A percentile compares a stretch with the other conserved stretches of the same genome.
These are phyloP conservation scores for Hedychridium roseum DNA, from an alignment of 2,888 invertebrate species.

Conservation along the genomic window DNA sequence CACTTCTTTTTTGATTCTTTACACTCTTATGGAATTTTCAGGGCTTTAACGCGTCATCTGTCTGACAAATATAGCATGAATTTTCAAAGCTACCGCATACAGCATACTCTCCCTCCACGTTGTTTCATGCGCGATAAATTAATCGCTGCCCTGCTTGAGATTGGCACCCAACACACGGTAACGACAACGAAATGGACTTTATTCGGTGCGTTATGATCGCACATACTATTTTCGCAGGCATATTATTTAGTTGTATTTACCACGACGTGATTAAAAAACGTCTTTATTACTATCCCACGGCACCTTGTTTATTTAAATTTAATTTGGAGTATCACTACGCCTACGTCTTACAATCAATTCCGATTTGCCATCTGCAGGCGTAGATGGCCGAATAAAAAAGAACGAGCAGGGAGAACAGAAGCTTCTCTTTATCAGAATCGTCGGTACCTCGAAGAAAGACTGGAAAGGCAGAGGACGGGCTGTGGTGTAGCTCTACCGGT, in stretches of 20 bases:
- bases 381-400: conserved; percentile 1
- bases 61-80: not conserved
- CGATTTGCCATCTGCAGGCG: too few relatives aligned
- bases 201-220: conserved; percentile 29
- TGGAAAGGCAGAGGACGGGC: conserved; percentile 13
- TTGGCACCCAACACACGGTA: conserved; percentile 24
- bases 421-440: not conserved
- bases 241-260: too few relatives aligned
- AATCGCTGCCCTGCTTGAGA: conserved; percentile 21
- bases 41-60: not conserved
- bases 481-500: conserved; percentile 20
- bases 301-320: too few relatives aligned
- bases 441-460: conserved; percentile 3
- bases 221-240: conserved; percentile 20
- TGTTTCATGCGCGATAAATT: conserved; percentile 22
- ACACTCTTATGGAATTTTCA: too few relatives aligned
- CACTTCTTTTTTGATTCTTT: too few relatives aligned
- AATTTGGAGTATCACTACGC: too few relatives aligned
- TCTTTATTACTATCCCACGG: too few relatives aligned
- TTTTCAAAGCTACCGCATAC: too few relatives aligned
- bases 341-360: too few relatives aligned
- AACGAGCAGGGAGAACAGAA: not conserved
- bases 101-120: too few relatives aligned
- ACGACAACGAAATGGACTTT: conserved; percentile 39
- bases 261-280: too few relatives aligned